These are phyloP conservation scores for Sitophilus oryzae DNA, from an alignment of 1,140 invertebrate genomes.

Conservation along the genomic window DNA sequence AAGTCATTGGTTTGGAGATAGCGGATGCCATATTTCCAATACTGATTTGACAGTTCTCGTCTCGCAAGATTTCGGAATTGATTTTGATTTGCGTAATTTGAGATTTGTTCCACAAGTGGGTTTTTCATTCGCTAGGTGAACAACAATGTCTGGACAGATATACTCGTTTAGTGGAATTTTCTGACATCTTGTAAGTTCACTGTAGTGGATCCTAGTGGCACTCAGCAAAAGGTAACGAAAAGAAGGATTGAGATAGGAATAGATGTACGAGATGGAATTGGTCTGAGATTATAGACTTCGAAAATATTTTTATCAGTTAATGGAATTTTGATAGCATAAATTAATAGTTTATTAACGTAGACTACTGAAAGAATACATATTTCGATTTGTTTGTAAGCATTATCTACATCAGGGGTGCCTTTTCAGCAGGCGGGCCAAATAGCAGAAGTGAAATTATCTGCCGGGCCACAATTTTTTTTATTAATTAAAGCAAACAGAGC, in stretches of 20 bases:
- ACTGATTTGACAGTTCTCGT: conserved; percentile 1
- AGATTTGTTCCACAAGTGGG: conserved; percentile 10
- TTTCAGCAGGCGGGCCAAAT: no score
- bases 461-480: no score
- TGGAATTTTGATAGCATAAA: conserved; percentile 22
- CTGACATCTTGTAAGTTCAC: conserved; percentile 11
- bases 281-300: conserved; percentile 22
- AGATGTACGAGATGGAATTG: conserved; percentile 13
- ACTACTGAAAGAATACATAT: conserved; percentile 12
- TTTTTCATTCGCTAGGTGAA: not conserved
- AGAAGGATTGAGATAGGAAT: conserved; percentile 15
- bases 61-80: not conserved
- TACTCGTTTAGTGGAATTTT: conserved; percentile 3
- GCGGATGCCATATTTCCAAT: conserved; percentile 8
- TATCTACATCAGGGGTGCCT: not conserved
- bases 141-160: not conserved
- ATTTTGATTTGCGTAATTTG: not conserved
- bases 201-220: conserved; percentile 6
- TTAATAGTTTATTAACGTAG: conserved; percentile 8
- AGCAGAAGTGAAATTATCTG: no score
- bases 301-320: conserved; percentile 10
- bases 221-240: conserved; percentile 15
- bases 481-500: no score
- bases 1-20: conserved; percentile 6
- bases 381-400: conserved; percentile 15